Conservation (phyloP, 2,113 vertebrate genomes). For the Nothocercus julius region DNA sequence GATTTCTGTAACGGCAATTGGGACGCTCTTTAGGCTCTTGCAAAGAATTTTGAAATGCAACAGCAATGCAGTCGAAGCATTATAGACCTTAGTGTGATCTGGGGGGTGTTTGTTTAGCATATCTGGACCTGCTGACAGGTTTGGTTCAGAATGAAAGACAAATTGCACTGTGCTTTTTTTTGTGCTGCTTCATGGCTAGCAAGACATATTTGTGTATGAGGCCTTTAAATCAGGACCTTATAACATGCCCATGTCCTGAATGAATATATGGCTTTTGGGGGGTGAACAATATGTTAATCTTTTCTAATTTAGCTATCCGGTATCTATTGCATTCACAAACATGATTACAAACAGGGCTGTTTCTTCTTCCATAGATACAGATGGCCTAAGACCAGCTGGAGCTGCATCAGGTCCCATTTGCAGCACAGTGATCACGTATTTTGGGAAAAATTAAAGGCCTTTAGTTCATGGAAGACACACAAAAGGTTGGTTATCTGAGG, state of each 20-base stretch:
- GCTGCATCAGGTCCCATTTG: not conserved
- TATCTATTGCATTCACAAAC: not conserved
- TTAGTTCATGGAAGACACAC: not conserved
- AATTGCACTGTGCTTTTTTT: not conserved
- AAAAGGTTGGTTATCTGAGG: not conserved
- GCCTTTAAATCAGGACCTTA: slow-evolving; percentile 32
- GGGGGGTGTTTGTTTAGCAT: not conserved
- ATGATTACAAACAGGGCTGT: not conserved
- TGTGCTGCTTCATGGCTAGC: not conserved
- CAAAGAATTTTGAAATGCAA: not conserved
- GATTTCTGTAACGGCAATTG: not conserved
- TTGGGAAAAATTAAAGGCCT: not conserved
- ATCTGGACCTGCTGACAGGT: not conserved
- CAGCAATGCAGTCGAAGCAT: rapidly evolving
- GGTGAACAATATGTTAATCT: slow-evolving; percentile 1
- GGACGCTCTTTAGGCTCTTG: not conserved
- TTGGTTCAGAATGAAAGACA: not conserved
- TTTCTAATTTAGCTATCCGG: slow-evolving; percentile 4
- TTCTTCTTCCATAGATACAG: slow-evolving; percentile 10
- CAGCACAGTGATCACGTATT: not conserved
- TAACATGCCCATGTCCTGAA: slow-evolving; percentile 17
- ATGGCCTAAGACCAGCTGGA: slow-evolving; percentile 46
- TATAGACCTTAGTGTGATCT: not conserved
- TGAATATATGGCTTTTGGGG: slow-evolving; percentile 18
- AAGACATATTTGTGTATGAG: slow-evolving; percentile 13